Evolutionary conservation across 2,888 invertebrate genomes (phyloP), one percentile per base, ranked within the genome.

Genomic region (Drosophila conformis): DNA sequence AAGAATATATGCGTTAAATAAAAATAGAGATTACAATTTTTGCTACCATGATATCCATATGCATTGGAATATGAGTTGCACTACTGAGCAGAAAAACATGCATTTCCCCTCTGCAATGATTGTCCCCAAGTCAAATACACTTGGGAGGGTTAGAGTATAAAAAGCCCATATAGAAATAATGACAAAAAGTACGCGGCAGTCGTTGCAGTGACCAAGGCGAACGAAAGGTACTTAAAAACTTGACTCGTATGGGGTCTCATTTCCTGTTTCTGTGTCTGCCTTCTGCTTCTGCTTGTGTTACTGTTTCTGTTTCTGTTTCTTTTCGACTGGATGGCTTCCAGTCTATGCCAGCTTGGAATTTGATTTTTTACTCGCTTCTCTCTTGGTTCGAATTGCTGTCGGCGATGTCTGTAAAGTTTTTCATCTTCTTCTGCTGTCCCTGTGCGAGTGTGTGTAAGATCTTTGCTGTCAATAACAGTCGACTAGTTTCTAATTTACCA

Each of bases 151-250:
- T 36, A 25, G 56, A 31, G 53, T 75, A 73, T 31, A 57, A 36
- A 35, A 62, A 18, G 18, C 11, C 25, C 36, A 46, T 38, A 42
- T n/a, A 64, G 53, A 61, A 65, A 61, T 15, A 46, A 61, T 48
- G 64, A 52, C 69, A 59, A 61, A 40, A 57, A 54, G 59, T 33
- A 53, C 52, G 21, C 38, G 35, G 58, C 64, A 10, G 31, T 31
- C 65, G 46, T 53, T 83, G 78, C 70, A 80, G 57, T 80, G 70
- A 59, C 69, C 72, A 82, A 80, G 69, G 70, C 75, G 69, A 73
- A 81, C 81, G 66, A 83, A 81, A 73, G 73, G 76, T 86, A 81
- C 83, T 83, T 76, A 66, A 81, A 81, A 85, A 83, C 51, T 69
- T n/a, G 38, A 81, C 69, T 77, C 35, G 72, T 57, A 76, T 77